Evolutionary conservation across 2,113 vertebrate genomes (phyloP).

Genomic region (Gracilinanus agilis): DNA sequence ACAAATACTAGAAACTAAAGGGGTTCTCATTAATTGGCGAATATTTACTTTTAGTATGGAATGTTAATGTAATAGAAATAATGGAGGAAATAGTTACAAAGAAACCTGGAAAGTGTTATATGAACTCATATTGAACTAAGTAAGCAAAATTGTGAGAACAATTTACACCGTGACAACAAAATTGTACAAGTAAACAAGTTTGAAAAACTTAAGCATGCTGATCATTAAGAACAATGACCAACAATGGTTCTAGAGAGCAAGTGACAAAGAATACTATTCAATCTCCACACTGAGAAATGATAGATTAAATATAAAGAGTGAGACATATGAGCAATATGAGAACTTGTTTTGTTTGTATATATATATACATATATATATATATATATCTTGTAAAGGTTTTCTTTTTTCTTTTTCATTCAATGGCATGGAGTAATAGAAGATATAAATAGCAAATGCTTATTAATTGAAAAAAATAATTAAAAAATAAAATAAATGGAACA

Average conservation of each 20-base stretch:
- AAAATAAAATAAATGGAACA: background rate
- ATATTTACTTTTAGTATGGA: background rate
- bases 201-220: background rate
- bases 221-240: background rate
- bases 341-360: background rate
- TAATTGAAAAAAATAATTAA: background rate
- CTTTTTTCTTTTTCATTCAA: background rate
- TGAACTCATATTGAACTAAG: background rate
- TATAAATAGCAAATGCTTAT: background rate
- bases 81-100: background rate
- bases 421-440: background rate
- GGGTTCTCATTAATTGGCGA: background rate
- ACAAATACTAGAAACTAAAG: background rate
- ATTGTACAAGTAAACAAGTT: background rate
- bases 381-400: background rate
- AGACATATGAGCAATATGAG: background rate
- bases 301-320: background rate
- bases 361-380: too few relatives aligned
- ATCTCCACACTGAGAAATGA: background rate
- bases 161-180: background rate
- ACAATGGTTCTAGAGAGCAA: background rate
- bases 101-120: background rate
- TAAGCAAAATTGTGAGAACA: background rate
- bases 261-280: background rate
- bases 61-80: background rate